These are phyloP conservation scores for Menura novaehollandiae DNA, from an alignment of 2,113 vertebrate genomes.

Conservation along the genomic window DNA sequence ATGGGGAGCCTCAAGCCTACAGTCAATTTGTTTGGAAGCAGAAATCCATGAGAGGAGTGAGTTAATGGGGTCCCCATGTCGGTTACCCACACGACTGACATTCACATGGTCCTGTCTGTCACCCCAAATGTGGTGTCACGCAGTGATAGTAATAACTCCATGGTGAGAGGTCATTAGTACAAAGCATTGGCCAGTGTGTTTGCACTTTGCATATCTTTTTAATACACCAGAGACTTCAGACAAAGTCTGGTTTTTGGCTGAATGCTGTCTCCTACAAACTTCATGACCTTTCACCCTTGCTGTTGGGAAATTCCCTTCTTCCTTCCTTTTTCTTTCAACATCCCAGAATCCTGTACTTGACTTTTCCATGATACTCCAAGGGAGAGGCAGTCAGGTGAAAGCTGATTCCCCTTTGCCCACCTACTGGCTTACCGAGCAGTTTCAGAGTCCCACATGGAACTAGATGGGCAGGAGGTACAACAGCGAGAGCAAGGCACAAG, in stretches of 20 bases:
- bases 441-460: neutral
- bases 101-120: neutral
- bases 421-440: neutral
- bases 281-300: neutral
- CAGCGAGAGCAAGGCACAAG: neutral
- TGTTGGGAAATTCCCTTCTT: neutral
- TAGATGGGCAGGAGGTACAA: neutral
- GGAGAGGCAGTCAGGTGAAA: neutral
- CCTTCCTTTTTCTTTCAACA: neutral
- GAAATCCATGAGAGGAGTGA: neutral
- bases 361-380: neutral
- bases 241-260: neutral
- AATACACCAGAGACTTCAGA: neutral
- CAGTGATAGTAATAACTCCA: neutral
- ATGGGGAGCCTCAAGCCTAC: neutral
- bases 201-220: neutral
- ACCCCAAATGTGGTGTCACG: neutral
- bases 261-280: neutral
- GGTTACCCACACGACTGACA: neutral
- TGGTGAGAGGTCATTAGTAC: neutral
- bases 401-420: neutral
- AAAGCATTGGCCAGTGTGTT: neutral
- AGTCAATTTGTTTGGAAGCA: neutral
- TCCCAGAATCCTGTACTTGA: neutral
- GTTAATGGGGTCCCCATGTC: neutral